These are phyloP conservation scores for Caerostris darwini DNA, from an alignment of 1,140 invertebrate species.

Conservation along the genomic window DNA sequence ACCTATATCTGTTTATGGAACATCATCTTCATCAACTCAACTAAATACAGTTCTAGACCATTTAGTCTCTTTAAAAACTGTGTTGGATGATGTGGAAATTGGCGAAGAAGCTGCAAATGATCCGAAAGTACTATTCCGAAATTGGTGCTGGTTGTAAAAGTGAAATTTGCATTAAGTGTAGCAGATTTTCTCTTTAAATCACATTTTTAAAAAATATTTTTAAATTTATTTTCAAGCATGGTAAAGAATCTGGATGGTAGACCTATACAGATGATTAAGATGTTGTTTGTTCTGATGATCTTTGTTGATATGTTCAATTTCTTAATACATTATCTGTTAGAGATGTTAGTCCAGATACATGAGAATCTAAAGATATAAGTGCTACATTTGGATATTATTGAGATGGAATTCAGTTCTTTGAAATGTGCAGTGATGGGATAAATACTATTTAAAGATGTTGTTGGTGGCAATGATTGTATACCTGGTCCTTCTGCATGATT, in stretches of 20 bases:
- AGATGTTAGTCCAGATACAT: slow-evolving; percentile 79
- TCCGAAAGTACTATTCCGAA: slow-evolving; percentile 78
- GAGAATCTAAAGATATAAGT: slow-evolving; percentile 83
- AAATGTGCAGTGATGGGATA: slow-evolving; percentile 81
- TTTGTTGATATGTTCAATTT: slow-evolving; percentile 66
- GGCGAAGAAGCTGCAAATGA: slow-evolving; percentile 83
- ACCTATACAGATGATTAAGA: slow-evolving; percentile 60
- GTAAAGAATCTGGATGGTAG: slow-evolving; percentile 54
- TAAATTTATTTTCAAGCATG: slow-evolving; percentile 67
- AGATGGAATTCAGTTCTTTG: slow-evolving; percentile 82
- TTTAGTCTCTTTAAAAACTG: slow-evolving; percentile 86
- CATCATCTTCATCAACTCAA: slow-evolving; percentile 85
- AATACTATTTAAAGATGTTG: slow-evolving; percentile 73
- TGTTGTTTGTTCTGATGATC: slow-evolving; percentile 51
- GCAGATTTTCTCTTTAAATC: slow-evolving; percentile 65
- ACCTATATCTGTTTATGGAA: slow-evolving; percentile 95
- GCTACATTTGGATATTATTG: slow-evolving; percentile 79
- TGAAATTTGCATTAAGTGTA: slow-evolving; percentile 78
- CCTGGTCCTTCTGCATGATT: slow-evolving; percentile 90
- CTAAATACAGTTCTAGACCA: slow-evolving; percentile 87
- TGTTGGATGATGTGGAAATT: slow-evolving; percentile 82
- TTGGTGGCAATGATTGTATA: slow-evolving; percentile 77
- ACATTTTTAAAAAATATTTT: slow-evolving; percentile 60
- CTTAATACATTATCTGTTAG: slow-evolving; percentile 70
- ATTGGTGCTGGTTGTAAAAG: slow-evolving; percentile 80